These are phyloP conservation scores for Parnassius mnemosyne DNA, from an alignment of 2,888 invertebrate species.

Conservation along the genomic window DNA sequence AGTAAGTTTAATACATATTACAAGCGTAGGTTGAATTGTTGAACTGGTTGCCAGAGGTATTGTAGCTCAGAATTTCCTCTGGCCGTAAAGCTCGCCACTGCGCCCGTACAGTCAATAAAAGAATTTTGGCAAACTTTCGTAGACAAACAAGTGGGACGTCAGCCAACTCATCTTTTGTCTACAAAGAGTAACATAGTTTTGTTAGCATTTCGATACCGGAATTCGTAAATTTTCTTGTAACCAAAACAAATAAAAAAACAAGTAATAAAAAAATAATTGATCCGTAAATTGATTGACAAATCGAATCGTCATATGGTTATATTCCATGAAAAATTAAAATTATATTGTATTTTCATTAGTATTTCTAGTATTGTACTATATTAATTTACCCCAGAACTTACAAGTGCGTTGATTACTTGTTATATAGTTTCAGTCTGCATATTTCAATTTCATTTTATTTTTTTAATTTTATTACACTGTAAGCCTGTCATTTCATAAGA, in stretches of 20 bases:
- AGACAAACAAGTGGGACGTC: conserved; percentile 77
- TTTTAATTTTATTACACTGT: no score
- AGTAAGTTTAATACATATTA: conserved; percentile 21
- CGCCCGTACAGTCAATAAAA: conserved; percentile 75
- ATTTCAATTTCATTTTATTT: no score
- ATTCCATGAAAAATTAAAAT: no score
- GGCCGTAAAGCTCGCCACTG: conserved; percentile 62
- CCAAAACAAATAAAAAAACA: conserved; percentile 32
- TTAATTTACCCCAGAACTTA: no score
- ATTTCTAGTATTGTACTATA: no score
- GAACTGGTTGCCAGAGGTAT: conserved; percentile 38
- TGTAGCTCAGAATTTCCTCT: conserved; percentile 51
- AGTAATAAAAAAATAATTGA: conserved; percentile 7
- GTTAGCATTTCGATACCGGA: conserved; percentile 65
- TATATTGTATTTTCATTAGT: no score
- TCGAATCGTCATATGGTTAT: no score
- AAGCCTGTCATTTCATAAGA: conserved; percentile 6
- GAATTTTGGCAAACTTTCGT: conserved; percentile 78
- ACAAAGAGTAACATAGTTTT: conserved; percentile 69
- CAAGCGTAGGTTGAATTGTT: conserved; percentile 31
- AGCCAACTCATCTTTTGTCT: conserved; percentile 79
- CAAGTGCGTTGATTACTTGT: no score
- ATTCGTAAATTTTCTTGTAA: conserved; percentile 55
- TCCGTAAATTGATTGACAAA: no score
- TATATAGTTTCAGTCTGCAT: no score